Evolutionary conservation across 2,797 vertebrate genomes (phyloP), one percentile per base, ranked within the genome.

Genomic region (Macropus fuliginosus): DNA sequence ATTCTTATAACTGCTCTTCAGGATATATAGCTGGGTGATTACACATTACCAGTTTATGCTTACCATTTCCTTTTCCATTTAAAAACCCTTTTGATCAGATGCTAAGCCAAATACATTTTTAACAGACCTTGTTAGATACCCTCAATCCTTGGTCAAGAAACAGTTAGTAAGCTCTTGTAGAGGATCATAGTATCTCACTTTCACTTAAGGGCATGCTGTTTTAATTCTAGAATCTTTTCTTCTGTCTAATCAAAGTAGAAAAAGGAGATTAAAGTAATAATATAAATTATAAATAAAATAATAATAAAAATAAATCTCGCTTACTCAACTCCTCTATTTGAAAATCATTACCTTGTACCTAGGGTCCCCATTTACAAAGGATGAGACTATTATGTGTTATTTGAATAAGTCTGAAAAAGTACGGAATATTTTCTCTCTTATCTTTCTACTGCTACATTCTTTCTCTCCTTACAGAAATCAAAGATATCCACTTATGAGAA

Each of bases 401-500:
- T 95, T 94, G 93, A 94, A 4, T 24, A 92, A 52, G 54, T 66
- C 92, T 50, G 50, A 95, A 40, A 50, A 54, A 52, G 29, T 62
- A 59, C 55, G 24, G 56, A 95, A 59, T 31, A 1, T 57, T 2
- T 56, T 92, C 56, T 91, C 91, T 95, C 59, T 90, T 92, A 96
- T 91, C 93, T 46, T 93, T 97, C 91, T 95, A 97, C 29, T 55
- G 74, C 92, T 29, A 92, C 96, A 28, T 81, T 1, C 92, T 95
- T 62, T 94, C 12, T 91, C 50, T 56, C 92, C 95, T 92, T 96
- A 95, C 98, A 99, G 99, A 99, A 99, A 99, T 99, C 99, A 1
- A 99, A 99, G 96, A 99, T 99, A 98, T 99, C 99, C 0, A 99
- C 99, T 0, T 99, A 99, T 14, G 99, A 99, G 98, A 99, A 99